phyloP scores from a whole-genome alignment of 2,113 vertebrate genomes.

The Chauna torquata region DNA sequence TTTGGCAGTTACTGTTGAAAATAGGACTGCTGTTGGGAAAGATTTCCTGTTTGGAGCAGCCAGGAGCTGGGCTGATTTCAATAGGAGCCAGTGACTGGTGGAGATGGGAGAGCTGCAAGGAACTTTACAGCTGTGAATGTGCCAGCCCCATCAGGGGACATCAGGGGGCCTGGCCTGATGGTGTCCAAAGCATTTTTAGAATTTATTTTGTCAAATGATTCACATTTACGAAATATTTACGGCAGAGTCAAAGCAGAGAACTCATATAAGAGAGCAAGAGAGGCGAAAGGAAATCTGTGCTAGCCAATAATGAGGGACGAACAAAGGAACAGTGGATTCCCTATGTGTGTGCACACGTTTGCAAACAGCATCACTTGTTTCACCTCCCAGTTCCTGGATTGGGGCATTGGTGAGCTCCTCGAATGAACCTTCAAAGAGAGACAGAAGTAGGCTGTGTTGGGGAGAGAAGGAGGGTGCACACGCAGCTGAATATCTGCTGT shows the following conservation, averaged over 20 bases:
- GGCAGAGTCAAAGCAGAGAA: background rate
- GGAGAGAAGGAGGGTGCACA: background rate
- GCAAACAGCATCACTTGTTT: accelerated
- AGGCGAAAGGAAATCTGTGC: background rate
- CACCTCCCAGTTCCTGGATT: background rate
- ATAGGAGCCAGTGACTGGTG: background rate
- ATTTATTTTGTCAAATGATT: background rate
- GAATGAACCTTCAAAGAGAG: background rate
- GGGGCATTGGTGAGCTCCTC: accelerated
- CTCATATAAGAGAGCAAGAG: background rate
- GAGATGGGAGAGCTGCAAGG: conserved; percentile 12
- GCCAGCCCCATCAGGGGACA: background rate
- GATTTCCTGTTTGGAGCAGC: background rate
- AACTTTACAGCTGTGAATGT: background rate
- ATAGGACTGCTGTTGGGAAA: conserved; percentile 39
- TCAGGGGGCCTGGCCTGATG: background rate
- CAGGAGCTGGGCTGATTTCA: conserved; percentile 34
- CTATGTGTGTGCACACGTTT: accelerated
- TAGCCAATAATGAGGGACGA: background rate
- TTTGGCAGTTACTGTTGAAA: conserved; percentile 6
- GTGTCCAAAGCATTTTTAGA: background rate
- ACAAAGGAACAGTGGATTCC: background rate
- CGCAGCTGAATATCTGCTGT: background rate
- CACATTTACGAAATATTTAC: background rate
- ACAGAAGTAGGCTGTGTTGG: background rate